Percentiles rank a stretch among this genome's conserved stretches.
phyloP scores from a whole-genome alignment of 2,113 vertebrate species.

The Dipodomys stephensi region DNA sequence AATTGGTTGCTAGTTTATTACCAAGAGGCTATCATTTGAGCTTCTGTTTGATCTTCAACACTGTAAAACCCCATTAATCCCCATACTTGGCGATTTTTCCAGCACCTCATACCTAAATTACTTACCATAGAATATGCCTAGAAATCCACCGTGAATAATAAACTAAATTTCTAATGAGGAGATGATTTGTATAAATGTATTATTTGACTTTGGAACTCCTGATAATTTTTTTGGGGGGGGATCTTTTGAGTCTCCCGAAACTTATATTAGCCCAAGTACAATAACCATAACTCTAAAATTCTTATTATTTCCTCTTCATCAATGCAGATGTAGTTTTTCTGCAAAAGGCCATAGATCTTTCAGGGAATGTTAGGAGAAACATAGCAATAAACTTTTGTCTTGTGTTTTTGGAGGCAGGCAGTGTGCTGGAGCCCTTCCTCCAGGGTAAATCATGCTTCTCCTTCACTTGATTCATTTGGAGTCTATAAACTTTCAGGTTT shows the following conservation, averaged over 20 bases:
- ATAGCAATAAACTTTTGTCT: neutral
- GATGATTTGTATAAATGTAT: fast-evolving
- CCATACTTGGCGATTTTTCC: neutral
- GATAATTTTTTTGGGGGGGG: neutral
- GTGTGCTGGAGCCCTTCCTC: neutral
- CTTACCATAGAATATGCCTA: neutral
- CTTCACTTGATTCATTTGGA: neutral
- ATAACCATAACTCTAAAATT: neutral
- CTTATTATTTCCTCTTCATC: neutral
- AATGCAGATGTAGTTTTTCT: neutral
- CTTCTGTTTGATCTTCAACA: neutral
- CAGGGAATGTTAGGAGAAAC: neutral
- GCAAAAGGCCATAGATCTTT: neutral
- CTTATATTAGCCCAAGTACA: neutral
- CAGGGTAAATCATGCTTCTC: neutral
- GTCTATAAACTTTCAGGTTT: neutral
- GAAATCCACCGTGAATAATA: neutral
- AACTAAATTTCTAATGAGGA: neutral
- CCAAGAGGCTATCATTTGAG: fast-evolving
- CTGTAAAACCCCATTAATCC: neutral
- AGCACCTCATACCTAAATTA: neutral
- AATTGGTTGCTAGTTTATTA: neutral
- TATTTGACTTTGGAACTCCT: neutral
- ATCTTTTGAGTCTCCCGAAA: neutral
- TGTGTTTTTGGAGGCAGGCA: neutral